A percentile compares a stretch with the other conserved stretches of the same genome.
phyloP scores from a whole-genome alignment of 2,888 invertebrate species.

The Dynastes tityus region DNA sequence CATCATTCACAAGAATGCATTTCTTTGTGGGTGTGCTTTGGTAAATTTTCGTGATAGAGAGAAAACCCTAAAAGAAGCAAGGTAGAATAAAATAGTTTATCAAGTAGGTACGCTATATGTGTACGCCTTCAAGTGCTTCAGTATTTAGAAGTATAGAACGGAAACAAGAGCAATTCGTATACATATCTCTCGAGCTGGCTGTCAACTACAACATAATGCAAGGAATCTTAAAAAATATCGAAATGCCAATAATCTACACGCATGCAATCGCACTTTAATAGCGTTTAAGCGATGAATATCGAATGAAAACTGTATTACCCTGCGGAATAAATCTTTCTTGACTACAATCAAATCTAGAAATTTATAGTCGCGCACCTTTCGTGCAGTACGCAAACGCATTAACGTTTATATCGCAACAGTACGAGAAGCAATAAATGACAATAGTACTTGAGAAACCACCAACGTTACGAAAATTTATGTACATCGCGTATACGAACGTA shows the following conservation, averaged over 20 bases:
- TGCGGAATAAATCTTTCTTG: slow-evolving; percentile 26
- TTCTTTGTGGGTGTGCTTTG: no score
- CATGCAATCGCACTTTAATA: slow-evolving; percentile 6
- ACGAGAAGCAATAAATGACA: slow-evolving; percentile 19
- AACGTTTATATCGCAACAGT: slow-evolving; percentile 23
- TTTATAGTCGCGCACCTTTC: slow-evolving; percentile 24
- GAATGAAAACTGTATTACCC: slow-evolving; percentile 38
- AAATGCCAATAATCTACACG: background rate
- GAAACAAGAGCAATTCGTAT: no score
- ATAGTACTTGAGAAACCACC: slow-evolving; percentile 32
- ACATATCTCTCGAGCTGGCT: no score
- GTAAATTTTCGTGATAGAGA: no score
- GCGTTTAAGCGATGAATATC: slow-evolving; percentile 19
- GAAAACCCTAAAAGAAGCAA: no score
- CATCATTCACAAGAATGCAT: no score
- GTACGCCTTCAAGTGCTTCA: no score
- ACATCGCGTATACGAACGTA: slow-evolving; percentile 9
- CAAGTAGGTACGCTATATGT: no score
- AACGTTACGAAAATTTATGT: slow-evolving; percentile 41
- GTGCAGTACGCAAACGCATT: slow-evolving; percentile 5
- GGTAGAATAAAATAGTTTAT: no score
- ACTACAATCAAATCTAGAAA: slow-evolving; percentile 28
- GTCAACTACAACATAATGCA: background rate
- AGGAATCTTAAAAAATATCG: background rate
- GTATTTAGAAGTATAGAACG: no score